Evolutionary conservation across 1,140 invertebrate genomes (phyloP), one percentile per base, ranked within the genome.

Genomic region (Hetaerina americana): DNA sequence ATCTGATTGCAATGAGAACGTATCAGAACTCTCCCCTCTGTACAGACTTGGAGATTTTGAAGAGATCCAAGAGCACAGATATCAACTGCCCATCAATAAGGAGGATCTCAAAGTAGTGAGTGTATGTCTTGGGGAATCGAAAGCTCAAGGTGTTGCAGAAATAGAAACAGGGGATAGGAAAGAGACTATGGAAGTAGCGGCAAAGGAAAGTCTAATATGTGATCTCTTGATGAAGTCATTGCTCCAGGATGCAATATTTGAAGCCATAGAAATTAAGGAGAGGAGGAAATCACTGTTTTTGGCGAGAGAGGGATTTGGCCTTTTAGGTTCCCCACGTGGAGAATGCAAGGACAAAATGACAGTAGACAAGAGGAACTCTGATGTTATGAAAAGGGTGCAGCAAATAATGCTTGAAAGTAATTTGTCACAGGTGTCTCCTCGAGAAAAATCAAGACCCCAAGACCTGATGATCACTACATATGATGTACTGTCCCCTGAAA

Each of bases 401-500:
- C 40, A 57, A 57, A 57, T 57, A 3, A 57, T 57, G 40, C 40
- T 57, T 57, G 40, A 57, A 57, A 57, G 40, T n/a, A 18, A 12
- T 57, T 57, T 57, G 40, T 57, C 40, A 12, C 40, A 57, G 40
- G 40, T 57, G 70, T 73, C 28, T 49, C 72, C 27, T 31, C 70
- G 8, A 75, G 78, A 73, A 78, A 78, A 75, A 74, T 79, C 69
- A 77, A 80, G 26, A 78, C 78, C 71, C 74, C 77, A 24, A 74
- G 78, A 72, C 73, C 76, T 40, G 72, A 76, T 71, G 73, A 72
- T 71, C n/a, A 71, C 72, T 72, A 70, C 70, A 25, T 70, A 49
- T 70, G 70, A 26, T 68, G 67, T 57, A n/a, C 40, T 57, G 10
- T 57, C 40, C 15, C 40, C 40, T 18, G 40, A 57, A 12, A 57